Evolutionary conservation across 2,113 vertebrate genomes (phyloP).

Genomic region (Pseudorectes ferrugineus): DNA sequence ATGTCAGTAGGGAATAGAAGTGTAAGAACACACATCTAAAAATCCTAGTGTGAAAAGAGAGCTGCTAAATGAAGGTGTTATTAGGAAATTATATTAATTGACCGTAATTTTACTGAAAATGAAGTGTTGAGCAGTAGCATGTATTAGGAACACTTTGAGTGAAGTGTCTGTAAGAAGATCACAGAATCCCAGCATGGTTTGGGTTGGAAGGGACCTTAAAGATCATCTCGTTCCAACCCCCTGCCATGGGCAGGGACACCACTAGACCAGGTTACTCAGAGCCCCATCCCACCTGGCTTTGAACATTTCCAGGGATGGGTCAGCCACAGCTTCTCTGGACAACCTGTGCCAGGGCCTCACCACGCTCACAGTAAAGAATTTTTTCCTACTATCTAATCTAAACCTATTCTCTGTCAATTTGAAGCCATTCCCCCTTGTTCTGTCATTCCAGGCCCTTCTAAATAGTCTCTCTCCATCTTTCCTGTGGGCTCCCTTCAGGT

Average conservation of each 20-base stretch:
- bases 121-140: not conserved
- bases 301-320: not conserved
- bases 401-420: accelerated
- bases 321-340: not conserved
- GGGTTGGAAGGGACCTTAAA: not conserved
- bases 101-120: not conserved
- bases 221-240: not conserved
- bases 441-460: not conserved
- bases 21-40: not conserved
- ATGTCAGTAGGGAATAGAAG: accelerated
- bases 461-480: not conserved
- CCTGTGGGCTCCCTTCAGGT: accelerated
- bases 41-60: not conserved
- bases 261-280: not conserved
- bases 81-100: not conserved
- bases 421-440: not conserved
- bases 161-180: not conserved
- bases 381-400: not conserved
- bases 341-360: accelerated
- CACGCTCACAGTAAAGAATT: no score
- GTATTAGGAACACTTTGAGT: not conserved
- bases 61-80: not conserved
- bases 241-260: not conserved
- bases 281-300: not conserved
- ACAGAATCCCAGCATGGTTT: not conserved